A percentile compares a stretch with the other conserved stretches of the same genome.
Evolutionary conservation across 2,888 invertebrate genomes (phyloP).

Genomic region (Leptinotarsa juncta): DNA sequence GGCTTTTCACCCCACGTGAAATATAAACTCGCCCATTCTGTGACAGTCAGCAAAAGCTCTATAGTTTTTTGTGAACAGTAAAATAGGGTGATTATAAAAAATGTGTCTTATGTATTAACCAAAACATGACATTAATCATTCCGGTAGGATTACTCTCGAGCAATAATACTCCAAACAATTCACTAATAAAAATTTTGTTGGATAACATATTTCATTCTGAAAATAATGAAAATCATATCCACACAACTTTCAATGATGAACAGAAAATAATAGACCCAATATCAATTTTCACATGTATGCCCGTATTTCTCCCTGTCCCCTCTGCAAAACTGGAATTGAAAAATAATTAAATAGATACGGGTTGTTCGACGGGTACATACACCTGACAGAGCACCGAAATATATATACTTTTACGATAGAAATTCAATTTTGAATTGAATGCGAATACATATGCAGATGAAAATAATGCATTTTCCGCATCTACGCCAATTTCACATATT

Average conservation of each 20-base stretch:
- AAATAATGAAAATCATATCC: not conserved
- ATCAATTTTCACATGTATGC: not conserved
- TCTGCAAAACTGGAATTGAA: not conserved
- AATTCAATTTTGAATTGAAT: constrained; percentile 2
- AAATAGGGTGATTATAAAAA: no score
- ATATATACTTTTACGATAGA: not conserved
- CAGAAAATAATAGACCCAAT: not conserved
- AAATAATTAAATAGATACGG: constrained; percentile 4
- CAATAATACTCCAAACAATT: no score
- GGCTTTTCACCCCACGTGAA: no score
- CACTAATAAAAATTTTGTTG: no score
- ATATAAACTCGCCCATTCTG: no score
- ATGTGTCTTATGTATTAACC: no score
- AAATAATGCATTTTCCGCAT: not conserved
- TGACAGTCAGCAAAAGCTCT: no score
- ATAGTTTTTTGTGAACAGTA: no score
- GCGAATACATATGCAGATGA: not conserved
- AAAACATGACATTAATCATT: no score
- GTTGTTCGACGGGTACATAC: not conserved
- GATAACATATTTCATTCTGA: no score
- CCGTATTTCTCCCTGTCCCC: not conserved
- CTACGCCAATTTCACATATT: not conserved
- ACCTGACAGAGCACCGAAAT: constrained; percentile 1
- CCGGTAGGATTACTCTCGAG: no score
- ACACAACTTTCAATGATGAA: not conserved